Evolutionary conservation across 1,140 invertebrate species (phyloP).

Genomic region (Bemisia tabaci): DNA sequence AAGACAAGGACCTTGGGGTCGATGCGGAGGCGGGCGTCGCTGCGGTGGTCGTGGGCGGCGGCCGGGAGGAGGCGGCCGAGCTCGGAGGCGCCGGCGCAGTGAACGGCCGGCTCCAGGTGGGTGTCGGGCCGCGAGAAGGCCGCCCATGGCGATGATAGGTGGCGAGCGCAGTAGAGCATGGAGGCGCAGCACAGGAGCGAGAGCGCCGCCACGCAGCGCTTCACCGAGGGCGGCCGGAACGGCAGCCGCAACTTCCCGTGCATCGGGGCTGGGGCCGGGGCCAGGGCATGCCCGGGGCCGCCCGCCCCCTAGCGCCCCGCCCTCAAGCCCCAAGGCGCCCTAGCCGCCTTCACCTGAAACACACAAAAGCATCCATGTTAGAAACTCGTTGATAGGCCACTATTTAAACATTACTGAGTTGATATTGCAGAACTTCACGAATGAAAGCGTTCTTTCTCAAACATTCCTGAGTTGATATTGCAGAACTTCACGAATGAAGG

Average conservation of each 20-base stretch:
- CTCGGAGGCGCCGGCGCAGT: conserved; percentile 55
- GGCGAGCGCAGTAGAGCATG: conserved; percentile 10
- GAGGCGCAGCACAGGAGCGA: neutral
- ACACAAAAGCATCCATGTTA: no score
- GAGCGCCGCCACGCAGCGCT: no score
- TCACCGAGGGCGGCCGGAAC: neutral
- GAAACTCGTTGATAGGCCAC: no score
- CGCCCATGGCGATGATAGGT: conserved; percentile 8
- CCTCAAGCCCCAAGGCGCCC: no score
- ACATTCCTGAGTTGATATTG: no score
- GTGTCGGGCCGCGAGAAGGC: conserved; percentile 17
- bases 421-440: no score
- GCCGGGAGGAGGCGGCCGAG: conserved; percentile 39
- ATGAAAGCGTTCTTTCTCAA: no score
- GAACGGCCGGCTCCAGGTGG: conserved; percentile 64
- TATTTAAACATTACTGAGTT: no score
- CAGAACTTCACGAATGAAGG: no score
- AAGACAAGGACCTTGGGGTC: conserved; percentile 88
- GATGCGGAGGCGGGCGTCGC: conserved; percentile 63
- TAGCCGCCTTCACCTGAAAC: no score
- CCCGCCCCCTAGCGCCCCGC: neutral
- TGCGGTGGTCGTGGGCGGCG: conserved; percentile 61
- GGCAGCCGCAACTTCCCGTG: neutral
- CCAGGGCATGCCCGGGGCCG: neutral
- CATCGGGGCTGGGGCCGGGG: neutral